Percentiles rank a stretch among this genome's conserved stretches.
Evolutionary conservation across 1,140 invertebrate species (phyloP).

Genomic region (Drosophila sulfurigaster): DNA sequence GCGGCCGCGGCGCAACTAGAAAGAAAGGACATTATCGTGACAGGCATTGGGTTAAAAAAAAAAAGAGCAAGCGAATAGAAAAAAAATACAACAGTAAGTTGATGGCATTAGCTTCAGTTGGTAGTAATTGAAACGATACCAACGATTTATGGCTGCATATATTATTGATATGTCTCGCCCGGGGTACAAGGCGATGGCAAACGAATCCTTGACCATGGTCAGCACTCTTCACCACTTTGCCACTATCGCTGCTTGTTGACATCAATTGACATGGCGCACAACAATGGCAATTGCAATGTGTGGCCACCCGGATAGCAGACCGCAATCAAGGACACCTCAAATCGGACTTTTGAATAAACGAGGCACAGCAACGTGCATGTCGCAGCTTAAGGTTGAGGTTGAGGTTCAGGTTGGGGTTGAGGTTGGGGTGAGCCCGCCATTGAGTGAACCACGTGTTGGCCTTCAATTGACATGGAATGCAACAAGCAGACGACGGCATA

Average conservation of each 20-base stretch:
- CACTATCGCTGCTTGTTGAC: constrained; percentile 56
- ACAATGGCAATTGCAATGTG: constrained; percentile 18
- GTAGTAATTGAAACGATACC: constrained; percentile 44
- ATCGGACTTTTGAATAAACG: constrained; percentile 16
- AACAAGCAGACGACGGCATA: constrained; percentile 56
- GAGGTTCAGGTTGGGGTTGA: neutral
- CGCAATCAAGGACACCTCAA: constrained; percentile 37
- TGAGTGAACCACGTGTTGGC: constrained; percentile 62
- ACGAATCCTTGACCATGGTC: constrained; percentile 72
- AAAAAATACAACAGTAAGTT: neutral
- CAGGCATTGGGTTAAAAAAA: constrained; percentile 33
- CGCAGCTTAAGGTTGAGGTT: constrained; percentile 4
- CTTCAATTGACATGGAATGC: constrained; percentile 64
- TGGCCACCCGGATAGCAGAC: neutral
- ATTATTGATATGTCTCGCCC: constrained; percentile 28
- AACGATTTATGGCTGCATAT: constrained; percentile 37
- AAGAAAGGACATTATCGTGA: constrained; percentile 68
- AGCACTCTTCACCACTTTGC: constrained; percentile 19
- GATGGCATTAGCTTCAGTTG: constrained; percentile 31
- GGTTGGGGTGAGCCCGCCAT: neutral
- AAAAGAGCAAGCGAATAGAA: neutral
- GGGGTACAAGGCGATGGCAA: constrained; percentile 10
- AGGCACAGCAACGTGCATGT: constrained; percentile 30
- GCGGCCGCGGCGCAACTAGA: constrained; percentile 20
- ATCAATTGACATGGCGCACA: constrained; percentile 68